Base-by-base conservation (phyloP, 2,797 vertebrate genomes). In the Chrosomus eos region DNA sequence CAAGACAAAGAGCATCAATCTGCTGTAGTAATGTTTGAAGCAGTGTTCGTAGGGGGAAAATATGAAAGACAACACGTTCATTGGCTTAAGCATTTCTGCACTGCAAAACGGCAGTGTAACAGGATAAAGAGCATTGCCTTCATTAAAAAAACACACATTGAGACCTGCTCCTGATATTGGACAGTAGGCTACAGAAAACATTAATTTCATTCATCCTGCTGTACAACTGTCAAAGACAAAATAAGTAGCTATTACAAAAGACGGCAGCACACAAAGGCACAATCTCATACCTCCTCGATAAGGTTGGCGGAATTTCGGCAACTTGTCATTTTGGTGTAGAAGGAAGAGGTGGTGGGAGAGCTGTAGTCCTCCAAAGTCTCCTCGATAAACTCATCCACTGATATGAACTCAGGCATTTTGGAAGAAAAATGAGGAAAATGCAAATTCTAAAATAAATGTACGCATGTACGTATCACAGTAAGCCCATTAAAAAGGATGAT, bases 261-360 rank as follows among this genome's bases (percentile, higher is more conserved):
- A 62, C 19, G 21, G 40, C 74, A 21, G 5, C 28, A 28, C 2
- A 68, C 26, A 28, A 66, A 83, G 14, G 45, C 26, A 55, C 4
- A 26, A 21, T 62, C 2, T 43, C 88, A 38, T 90, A 93, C 93
- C 91, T 93, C 90, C 73, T 93, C 92, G 68, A 93, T 83, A 80
- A 53, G 90, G 82, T 85, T 83, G 8, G 89, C 92, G 1, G 90
- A 84, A 89, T 94, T 93, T 83, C 93, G 89, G 81, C 91, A 93
- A 87, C 80, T 81, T 82, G 87, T 87, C 90, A 91, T 85, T 68
- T 88, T 90, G 31, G 87, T 92, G 88, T 83, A 51, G 6, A 94
- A 94, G 66, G 92, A 89, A 53, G 93, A 93, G 70, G 91, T 93
- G 40, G 91, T 94, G 62, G 92, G 92, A 0, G 91, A 94, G 85